These are phyloP conservation scores for Yponomeuta malinellus DNA, from an alignment of 2,888 invertebrate species.

Conservation along the genomic window DNA sequence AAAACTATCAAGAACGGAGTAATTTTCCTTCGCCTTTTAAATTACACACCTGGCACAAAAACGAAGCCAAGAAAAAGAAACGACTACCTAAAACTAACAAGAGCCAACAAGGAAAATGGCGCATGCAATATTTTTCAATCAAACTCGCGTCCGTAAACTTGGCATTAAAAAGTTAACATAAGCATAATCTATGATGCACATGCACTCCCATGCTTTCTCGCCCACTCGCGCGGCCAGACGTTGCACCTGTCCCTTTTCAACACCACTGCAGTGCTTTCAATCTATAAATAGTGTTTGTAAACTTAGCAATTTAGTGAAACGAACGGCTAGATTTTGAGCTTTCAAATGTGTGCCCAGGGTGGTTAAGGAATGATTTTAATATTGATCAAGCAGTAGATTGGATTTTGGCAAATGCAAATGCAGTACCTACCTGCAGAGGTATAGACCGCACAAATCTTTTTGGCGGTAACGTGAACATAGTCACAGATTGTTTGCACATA, in stretches of 20 bases:
- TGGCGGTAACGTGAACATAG: no score
- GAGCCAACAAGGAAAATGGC: not conserved
- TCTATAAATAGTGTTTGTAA: constrained; percentile 33
- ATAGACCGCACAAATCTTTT: no score
- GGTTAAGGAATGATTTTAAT: not conserved
- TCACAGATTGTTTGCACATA: no score
- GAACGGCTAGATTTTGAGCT: not conserved
- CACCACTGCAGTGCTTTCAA: constrained; percentile 30
- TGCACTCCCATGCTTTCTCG: constrained; percentile 10
- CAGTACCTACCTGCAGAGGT: not conserved
- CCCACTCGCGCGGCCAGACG: not conserved
- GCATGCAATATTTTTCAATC: constrained; percentile 1
- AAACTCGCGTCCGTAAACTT: not conserved
- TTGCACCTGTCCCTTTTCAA: constrained; percentile 21
- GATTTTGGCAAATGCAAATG: not conserved
- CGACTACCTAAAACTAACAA: not conserved
- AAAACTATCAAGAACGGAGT: not conserved
- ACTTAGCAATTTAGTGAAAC: constrained; percentile 28
- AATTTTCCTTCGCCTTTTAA: not conserved
- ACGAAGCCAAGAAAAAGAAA: not conserved
- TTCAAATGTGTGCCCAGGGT: not conserved
- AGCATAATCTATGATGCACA: constrained; percentile 11
- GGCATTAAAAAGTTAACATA: constrained; percentile 3
- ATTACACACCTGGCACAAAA: not conserved
- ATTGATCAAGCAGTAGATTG: not conserved